Conservation (phyloP, 2,888 invertebrate genomes). For the Pandemis heparana region DNA sequence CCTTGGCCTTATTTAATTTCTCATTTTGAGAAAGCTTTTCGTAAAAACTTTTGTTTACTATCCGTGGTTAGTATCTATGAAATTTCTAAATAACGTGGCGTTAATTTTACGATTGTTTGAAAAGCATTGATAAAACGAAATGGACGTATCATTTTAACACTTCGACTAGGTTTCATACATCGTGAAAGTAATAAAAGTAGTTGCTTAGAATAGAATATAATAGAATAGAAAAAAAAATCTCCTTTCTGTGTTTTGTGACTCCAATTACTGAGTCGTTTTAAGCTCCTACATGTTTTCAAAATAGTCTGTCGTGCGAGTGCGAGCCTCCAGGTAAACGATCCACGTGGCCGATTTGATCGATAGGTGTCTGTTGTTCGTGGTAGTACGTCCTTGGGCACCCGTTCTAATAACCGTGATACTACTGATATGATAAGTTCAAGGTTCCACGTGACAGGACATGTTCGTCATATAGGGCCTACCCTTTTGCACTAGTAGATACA, state of each 20-base stretch:
- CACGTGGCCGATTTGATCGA: constrained; percentile 56
- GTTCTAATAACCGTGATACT: constrained; percentile 52
- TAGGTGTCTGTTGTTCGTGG: constrained; percentile 51
- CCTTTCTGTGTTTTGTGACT: no score
- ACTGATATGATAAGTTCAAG: constrained; percentile 64
- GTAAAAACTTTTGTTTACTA: not conserved
- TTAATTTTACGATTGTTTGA: no score
- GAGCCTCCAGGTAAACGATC: not conserved
- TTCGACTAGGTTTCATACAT: no score
- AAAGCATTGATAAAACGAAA: not conserved
- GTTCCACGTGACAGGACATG: constrained; percentile 49
- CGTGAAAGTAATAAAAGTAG: no score
- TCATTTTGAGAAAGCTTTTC: constrained; percentile 19
- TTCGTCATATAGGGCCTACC: constrained; percentile 28
- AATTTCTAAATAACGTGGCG: not conserved
- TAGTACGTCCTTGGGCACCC: constrained; percentile 55
- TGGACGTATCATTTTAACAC: no score
- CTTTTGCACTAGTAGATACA: not conserved
- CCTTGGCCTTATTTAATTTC: constrained; percentile 24
- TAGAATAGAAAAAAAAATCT: no score
- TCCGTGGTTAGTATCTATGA: not conserved
- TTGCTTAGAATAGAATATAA: no score
- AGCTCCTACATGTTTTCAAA: not conserved
- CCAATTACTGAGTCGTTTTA: no score
- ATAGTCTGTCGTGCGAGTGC: not conserved